Evolutionary conservation across 2,797 vertebrate genomes (phyloP).

Genomic region (Distichodus sexfasciatus): DNA sequence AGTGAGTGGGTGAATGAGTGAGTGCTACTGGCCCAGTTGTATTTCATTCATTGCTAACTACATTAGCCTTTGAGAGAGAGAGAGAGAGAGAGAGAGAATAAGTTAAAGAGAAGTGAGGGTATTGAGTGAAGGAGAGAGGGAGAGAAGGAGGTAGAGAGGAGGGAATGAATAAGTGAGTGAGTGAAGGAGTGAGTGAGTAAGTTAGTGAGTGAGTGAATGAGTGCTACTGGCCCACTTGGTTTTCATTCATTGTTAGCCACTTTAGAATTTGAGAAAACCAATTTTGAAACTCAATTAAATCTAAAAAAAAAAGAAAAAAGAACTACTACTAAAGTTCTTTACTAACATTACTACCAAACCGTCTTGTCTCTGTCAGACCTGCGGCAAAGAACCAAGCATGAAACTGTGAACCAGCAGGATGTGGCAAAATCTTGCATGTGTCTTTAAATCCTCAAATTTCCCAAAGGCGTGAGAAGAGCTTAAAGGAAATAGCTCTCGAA

Average conservation of each 20-base stretch:
- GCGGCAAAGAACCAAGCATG: constrained; percentile 6
- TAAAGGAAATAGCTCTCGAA: constrained; percentile 13
- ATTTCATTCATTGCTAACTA: background rate
- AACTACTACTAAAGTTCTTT: background rate
- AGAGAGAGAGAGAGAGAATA: background rate
- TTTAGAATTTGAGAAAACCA: no score
- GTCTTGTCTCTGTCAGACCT: background rate
- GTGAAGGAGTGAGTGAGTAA: background rate
- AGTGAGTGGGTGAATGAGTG: no score
- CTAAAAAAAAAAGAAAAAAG: background rate
- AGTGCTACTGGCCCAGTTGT: no score
- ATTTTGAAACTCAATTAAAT: no score
- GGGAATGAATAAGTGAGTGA: background rate
- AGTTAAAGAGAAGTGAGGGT: background rate
- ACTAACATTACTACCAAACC: background rate
- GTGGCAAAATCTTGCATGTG: constrained; percentile 3
- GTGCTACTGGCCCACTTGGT: no score
- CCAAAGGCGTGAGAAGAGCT: constrained; percentile 8
- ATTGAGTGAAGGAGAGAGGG: background rate
- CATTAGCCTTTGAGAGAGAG: no score
- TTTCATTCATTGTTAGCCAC: background rate
- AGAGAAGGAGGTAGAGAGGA: background rate
- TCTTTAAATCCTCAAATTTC: constrained; percentile 20
- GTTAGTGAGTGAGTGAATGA: background rate
- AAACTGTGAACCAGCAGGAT: background rate